Conservation (phyloP, 2,888 invertebrate species). For the Phaonia tiefii region DNA sequence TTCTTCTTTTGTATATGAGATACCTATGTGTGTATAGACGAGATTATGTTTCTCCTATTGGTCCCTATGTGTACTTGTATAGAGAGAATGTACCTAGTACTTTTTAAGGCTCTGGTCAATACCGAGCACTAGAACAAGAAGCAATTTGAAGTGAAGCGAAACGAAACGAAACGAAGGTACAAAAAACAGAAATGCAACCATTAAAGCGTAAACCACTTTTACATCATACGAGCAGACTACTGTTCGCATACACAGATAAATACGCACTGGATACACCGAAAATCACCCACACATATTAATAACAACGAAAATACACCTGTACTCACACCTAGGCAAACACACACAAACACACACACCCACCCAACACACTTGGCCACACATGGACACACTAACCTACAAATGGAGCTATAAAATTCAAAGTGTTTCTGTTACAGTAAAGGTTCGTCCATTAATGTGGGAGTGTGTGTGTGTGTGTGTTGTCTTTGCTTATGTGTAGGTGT, state of each 20-base stretch:
- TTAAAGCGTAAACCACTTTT: constrained; percentile 53
- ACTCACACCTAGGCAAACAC: no score
- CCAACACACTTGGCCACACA: background rate
- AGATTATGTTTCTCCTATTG: background rate
- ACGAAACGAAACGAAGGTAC: background rate
- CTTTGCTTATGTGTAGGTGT: background rate
- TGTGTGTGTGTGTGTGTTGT: background rate
- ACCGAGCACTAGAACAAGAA: background rate
- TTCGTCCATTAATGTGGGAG: no score
- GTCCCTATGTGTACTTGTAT: background rate
- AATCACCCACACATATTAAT: background rate
- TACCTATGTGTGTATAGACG: background rate
- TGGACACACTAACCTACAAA: background rate
- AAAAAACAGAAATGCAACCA: constrained; percentile 31
- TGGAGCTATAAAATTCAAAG: background rate
- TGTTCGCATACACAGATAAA: background rate
- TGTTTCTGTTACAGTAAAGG: no score
- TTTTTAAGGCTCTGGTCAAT: constrained; percentile 29
- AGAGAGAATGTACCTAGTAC: constrained; percentile 23
- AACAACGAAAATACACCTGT: constrained; percentile 8
- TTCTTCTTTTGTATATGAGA: background rate
- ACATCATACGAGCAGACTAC: constrained; percentile 9
- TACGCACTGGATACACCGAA: background rate
- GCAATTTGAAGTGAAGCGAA: background rate
- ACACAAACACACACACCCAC: background rate